Evolutionary conservation across 1,140 invertebrate species (phyloP), one percentile per base, ranked within the genome.

Genomic region (Caenorhabditis briggsae): DNA sequence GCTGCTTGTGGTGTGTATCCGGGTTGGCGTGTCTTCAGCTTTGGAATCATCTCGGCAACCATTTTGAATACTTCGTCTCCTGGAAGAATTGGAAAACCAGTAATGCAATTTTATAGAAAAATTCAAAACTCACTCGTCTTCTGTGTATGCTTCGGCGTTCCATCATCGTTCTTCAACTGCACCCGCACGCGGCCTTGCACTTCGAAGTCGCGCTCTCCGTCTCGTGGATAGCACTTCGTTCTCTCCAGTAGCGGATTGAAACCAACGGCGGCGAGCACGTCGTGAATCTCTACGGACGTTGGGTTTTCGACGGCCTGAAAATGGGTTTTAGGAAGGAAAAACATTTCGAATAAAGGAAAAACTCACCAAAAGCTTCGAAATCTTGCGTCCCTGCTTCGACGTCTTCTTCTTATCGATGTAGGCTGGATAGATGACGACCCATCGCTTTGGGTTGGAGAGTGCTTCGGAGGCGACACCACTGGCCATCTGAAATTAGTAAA

Each of bases 321-420:
- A 61, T n/a, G n/a, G n/a, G n/a, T n/a, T n/a, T n/a, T n/a, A n/a
- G n/a, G n/a, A 16, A 5, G 55, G n/a, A 82, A 20, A 7, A 8
- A 20, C 55, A 5, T 82, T n/a, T 14, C 41, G 18, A 65, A 5
- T 56, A 16, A 87, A 74, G 65, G 48, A 20, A 61, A 61, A 82
- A 85, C 70, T 85, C 90, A 94, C 94, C 92, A 95, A 95, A 3
- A 95, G 94, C 93, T 97, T 96, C 8, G 95, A 93, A 33, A 99
- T 93, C 89, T 95, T 95, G 41, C 97, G 94, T 11, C 97, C 97
- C 92, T 97, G 95, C 2, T 95, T 95, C 46, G 96, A 91, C 0
- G 96, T 96, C 93, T 96, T 97, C 91, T 96, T 97, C 88, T 95
- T 97, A 91, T 99, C 98, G 25, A 99, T 94, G 90, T 99, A 99